Percentiles rank a stretch among this genome's conserved stretches.
phyloP scores from a whole-genome alignment of 2,888 invertebrate genomes.

The Hemithea aestivaria region DNA sequence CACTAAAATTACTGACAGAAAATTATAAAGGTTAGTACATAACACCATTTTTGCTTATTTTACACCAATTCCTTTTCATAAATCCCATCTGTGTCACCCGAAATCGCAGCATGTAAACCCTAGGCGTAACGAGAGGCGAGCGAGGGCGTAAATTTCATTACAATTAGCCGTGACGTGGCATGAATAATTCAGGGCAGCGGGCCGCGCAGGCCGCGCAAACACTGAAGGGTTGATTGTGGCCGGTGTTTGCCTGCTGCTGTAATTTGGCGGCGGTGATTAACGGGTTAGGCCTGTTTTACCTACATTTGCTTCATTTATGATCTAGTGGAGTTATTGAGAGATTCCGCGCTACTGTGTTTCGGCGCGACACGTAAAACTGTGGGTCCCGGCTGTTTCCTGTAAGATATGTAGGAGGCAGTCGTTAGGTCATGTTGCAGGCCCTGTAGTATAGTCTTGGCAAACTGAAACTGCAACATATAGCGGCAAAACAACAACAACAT shows the following conservation, averaged over 20 bases:
- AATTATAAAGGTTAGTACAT: too few species aligned
- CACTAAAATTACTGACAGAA: too few species aligned
- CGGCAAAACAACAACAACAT: too few species aligned
- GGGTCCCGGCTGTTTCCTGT: too few species aligned
- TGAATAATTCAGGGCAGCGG: slow-evolving; percentile 68
- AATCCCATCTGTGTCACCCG: background rate
- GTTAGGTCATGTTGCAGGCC: too few species aligned
- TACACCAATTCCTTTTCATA: background rate
- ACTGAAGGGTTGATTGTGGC: slow-evolving; percentile 65
- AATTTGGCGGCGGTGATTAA: slow-evolving; percentile 60
- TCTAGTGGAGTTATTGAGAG: background rate
- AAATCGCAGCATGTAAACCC: slow-evolving; percentile 22
- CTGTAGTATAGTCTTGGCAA: too few species aligned
- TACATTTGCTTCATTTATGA: slow-evolving; percentile 26
- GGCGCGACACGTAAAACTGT: too few species aligned
- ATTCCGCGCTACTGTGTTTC: too few species aligned
- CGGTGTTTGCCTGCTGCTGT: slow-evolving; percentile 54
- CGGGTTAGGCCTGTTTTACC: slow-evolving; percentile 26
- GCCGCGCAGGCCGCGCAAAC: slow-evolving; percentile 59
- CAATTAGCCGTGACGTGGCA: slow-evolving; percentile 70
- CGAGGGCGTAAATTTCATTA: slow-evolving; percentile 73
- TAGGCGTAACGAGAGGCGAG: slow-evolving; percentile 22
- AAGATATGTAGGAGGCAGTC: too few species aligned
- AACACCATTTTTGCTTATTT: too few species aligned
- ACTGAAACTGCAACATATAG: too few species aligned